phyloP scores from a whole-genome alignment of 2,113 vertebrate genomes.

The Riparia riparia region DNA sequence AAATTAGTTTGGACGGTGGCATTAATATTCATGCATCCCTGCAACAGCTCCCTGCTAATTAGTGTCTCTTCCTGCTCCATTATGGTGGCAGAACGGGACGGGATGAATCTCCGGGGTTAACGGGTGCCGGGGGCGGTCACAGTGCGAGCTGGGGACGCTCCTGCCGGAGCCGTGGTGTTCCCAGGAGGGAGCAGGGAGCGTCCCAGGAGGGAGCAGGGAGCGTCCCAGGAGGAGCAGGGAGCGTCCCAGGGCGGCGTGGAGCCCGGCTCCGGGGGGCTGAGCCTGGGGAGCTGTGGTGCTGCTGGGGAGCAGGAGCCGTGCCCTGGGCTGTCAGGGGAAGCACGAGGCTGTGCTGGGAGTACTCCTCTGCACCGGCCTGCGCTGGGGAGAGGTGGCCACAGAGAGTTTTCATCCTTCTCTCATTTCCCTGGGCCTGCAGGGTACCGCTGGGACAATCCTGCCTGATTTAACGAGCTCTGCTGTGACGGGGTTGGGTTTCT shows the following conservation, averaged over 20 bases:
- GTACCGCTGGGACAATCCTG: neutral
- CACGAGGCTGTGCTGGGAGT: neutral
- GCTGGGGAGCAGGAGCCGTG: neutral
- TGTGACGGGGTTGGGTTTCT: neutral
- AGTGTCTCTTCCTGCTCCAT: neutral
- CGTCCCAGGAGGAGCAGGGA: neutral
- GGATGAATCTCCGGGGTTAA: neutral
- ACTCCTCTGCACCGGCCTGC: neutral
- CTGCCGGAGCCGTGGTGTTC: accelerated
- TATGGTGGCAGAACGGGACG: neutral
- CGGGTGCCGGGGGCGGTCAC: neutral
- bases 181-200: neutral
- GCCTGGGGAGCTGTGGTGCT: neutral
- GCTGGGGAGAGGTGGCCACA: neutral
- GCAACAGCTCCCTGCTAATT: slow-evolving; percentile 44
- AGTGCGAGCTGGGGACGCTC: accelerated
- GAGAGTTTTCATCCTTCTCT: neutral
- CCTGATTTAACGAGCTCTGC: neutral
- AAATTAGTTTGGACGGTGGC: slow-evolving; percentile 54
- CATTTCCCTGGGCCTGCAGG: neutral
- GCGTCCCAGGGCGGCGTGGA: neutral
- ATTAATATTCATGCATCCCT: slow-evolving; percentile 68
- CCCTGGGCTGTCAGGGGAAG: neutral
- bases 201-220: neutral
- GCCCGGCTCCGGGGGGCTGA: neutral